A percentile compares a stretch with the other conserved stretches of the same genome.
These are phyloP conservation scores for Chaetura pelagica DNA, from an alignment of 2,113 vertebrate genomes.

Conservation along the genomic window DNA sequence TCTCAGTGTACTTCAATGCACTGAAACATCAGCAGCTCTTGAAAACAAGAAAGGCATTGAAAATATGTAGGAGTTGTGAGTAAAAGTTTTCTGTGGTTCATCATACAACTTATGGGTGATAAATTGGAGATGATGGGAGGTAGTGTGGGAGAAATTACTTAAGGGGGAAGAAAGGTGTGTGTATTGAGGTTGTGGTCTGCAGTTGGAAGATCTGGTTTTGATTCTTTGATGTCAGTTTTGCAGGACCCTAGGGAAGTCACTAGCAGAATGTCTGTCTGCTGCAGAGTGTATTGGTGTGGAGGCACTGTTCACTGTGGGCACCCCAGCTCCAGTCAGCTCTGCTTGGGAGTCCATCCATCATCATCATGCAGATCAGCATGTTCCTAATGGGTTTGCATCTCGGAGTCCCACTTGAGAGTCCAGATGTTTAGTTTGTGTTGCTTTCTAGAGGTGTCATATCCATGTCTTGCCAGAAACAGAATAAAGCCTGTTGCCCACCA, in stretches of 20 bases:
- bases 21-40: constrained; percentile 16
- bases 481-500: not conserved
- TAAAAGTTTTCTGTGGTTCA: not conserved
- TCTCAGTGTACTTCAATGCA: not conserved
- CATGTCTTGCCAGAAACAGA: not conserved
- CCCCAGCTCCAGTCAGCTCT: not conserved
- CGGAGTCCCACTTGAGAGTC: not conserved
- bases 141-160: not conserved
- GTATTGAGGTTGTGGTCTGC: not conserved
- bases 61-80: not conserved
- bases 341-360: accelerated
- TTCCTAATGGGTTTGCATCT: not conserved
- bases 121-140: not conserved
- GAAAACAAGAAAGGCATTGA: constrained; percentile 20
- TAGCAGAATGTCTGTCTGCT: not conserved
- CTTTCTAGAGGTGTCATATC: not conserved
- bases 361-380: not conserved
- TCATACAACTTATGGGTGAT: not conserved
- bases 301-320: not conserved
- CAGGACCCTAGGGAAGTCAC: not conserved
- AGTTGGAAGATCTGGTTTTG: not conserved
- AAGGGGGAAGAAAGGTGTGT: not conserved
- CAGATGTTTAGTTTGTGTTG: not conserved
- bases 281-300: accelerated
- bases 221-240: not conserved